Percentiles rank a stretch among this genome's conserved stretches.
These are phyloP conservation scores for Brevimyrus niger DNA, from an alignment of 2,113 vertebrate genomes.

Conservation along the genomic window DNA sequence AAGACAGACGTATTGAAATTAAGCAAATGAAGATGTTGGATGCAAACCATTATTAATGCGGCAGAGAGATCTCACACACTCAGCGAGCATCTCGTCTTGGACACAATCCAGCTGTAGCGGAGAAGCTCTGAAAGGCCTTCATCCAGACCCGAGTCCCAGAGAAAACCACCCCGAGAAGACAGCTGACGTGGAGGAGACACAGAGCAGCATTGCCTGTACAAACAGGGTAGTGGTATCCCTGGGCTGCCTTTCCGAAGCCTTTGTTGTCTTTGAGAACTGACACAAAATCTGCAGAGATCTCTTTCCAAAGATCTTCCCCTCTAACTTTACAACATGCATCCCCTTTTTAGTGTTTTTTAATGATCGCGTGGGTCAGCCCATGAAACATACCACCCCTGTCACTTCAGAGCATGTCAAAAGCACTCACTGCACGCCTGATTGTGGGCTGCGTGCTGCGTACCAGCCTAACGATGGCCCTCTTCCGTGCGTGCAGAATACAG, in stretches of 20 bases:
- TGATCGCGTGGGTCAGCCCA: slow-evolving; percentile 39
- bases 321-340: slow-evolving; percentile 48
- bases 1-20: background rate
- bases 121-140: slow-evolving; percentile 31
- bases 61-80: background rate
- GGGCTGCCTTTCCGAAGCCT: slow-evolving; percentile 43
- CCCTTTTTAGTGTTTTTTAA: slow-evolving; percentile 27
- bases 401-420: background rate
- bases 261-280: slow-evolving; percentile 56
- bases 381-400: slow-evolving; percentile 20
- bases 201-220: slow-evolving; percentile 54
- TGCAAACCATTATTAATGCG: background rate
- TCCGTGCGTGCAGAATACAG: background rate
- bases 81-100: slow-evolving; percentile 51
- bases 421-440: background rate
- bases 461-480: background rate
- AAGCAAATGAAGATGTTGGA: background rate
- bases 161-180: slow-evolving; percentile 45
- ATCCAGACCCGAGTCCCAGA: slow-evolving; percentile 26
- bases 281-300: slow-evolving; percentile 53
- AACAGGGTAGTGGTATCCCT: slow-evolving; percentile 54
- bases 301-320: slow-evolving; percentile 39
- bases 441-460: background rate
- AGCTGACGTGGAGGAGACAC: slow-evolving; percentile 36
- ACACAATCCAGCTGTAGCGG: slow-evolving; percentile 54